phyloP scores from a whole-genome alignment of 1,140 invertebrate genomes.

The Chrysopa pallens region DNA sequence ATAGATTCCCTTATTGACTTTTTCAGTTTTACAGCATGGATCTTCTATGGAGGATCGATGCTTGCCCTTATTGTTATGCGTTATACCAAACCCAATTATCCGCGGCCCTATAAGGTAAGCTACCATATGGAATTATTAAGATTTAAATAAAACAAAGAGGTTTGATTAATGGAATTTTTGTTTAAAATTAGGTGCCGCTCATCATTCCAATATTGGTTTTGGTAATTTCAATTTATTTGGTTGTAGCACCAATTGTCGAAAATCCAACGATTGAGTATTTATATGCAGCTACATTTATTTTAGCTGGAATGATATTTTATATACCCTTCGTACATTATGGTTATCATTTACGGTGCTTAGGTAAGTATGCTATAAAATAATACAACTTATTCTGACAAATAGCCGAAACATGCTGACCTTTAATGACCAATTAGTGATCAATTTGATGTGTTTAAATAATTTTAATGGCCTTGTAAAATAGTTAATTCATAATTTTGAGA shows the following conservation, averaged over 20 bases:
- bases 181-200: slow-evolving; percentile 57
- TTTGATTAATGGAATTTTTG: too few relatives aligned
- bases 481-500: too few relatives aligned
- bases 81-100: slow-evolving; percentile 70
- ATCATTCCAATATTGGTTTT: slow-evolving; percentile 78
- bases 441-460: too few relatives aligned
- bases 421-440: too few relatives aligned
- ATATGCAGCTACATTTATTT: slow-evolving; percentile 76
- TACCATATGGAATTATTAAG: too few relatives aligned
- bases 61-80: slow-evolving; percentile 74
- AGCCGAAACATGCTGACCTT: too few relatives aligned
- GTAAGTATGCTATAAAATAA: slow-evolving; percentile 29
- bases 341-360: slow-evolving; percentile 63
- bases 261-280: slow-evolving; percentile 80
- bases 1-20: slow-evolving; percentile 86
- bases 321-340: slow-evolving; percentile 83
- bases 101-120: slow-evolving; percentile 63
- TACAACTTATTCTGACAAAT: too few relatives aligned
- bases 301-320: slow-evolving; percentile 77
- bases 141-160: too few relatives aligned
- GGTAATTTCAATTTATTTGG: slow-evolving; percentile 75
- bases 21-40: slow-evolving; percentile 91
- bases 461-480: too few relatives aligned
- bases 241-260: slow-evolving; percentile 83
- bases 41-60: slow-evolving; percentile 86